phyloP scores from a whole-genome alignment of 2,797 vertebrate species.

The Acanthopagrus latus region DNA sequence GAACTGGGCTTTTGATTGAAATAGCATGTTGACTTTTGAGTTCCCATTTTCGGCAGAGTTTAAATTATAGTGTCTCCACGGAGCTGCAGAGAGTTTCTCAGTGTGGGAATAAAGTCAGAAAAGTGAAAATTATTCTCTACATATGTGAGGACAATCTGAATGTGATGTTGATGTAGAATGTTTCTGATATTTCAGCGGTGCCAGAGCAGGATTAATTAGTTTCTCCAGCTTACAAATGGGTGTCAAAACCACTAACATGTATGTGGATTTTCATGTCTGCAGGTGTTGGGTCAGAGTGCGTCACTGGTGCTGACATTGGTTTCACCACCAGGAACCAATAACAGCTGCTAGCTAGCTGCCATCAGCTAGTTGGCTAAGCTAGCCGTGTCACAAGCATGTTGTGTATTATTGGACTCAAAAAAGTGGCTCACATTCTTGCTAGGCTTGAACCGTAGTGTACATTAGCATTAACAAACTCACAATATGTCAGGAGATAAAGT shows the following conservation, averaged over 20 bases:
- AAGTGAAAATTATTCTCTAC: constrained; percentile 55
- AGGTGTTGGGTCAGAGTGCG: constrained; percentile 30
- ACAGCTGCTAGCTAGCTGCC: too few species aligned
- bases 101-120: constrained; percentile 55
- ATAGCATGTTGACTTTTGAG: constrained; percentile 85
- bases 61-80: constrained; percentile 84
- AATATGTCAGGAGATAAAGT: too few species aligned
- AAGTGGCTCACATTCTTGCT: too few species aligned
- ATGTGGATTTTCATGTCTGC: constrained; percentile 21
- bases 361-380: too few species aligned
- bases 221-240: constrained; percentile 17
- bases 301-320: background rate
- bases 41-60: constrained; percentile 78
- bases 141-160: constrained; percentile 56
- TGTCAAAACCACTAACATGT: constrained; percentile 11
- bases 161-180: constrained; percentile 32
- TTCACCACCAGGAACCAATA: too few species aligned
- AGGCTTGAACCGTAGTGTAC: too few species aligned
- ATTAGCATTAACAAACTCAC: too few species aligned
- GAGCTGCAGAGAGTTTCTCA: constrained; percentile 71
- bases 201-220: constrained; percentile 42
- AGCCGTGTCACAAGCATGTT: too few species aligned
- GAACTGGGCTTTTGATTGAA: constrained; percentile 84
- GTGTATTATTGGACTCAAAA: too few species aligned
- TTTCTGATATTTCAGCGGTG: constrained; percentile 14